phyloP scores from a whole-genome alignment of 2,888 invertebrate genomes.

The Watsonalla binaria region DNA sequence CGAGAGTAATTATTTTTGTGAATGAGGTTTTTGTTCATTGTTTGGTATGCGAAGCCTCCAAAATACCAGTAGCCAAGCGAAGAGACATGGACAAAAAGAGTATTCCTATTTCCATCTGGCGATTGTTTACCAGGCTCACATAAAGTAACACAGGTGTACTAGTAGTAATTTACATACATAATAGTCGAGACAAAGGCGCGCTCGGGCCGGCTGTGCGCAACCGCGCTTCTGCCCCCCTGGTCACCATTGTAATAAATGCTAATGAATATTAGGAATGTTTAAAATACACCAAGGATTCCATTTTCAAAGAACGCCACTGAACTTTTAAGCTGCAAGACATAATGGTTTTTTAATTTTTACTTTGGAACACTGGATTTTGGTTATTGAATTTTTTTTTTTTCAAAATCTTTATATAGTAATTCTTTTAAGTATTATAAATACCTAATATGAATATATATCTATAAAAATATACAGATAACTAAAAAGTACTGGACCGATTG shows the following conservation, averaged over 20 bases:
- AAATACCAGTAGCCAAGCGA: constrained; percentile 37
- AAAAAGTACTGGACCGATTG: no score
- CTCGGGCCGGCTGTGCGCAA: constrained; percentile 42
- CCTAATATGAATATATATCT: no score
- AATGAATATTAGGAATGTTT: constrained; percentile 61
- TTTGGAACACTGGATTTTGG: no score
- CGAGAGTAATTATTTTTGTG: not conserved
- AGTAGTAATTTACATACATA: constrained; percentile 58
- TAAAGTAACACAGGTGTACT: constrained; percentile 63
- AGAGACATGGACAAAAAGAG: constrained; percentile 25
- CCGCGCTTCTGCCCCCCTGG: constrained; percentile 60
- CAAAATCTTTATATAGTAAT: no score
- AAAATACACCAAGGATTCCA: constrained; percentile 33
- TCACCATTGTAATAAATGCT: constrained; percentile 66
- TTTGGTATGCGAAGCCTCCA: not conserved
- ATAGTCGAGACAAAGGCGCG: constrained; percentile 67
- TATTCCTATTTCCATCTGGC: constrained; percentile 55
- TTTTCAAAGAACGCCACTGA: constrained; percentile 17
- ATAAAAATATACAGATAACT: no score
- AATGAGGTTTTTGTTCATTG: not conserved
- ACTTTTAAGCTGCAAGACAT: not conserved
- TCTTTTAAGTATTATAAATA: not conserved
- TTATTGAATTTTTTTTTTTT: no score
- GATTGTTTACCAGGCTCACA: constrained; percentile 62
- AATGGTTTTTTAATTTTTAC: no score